A percentile compares a stretch with the other conserved stretches of the same genome.
These are phyloP conservation scores for Mustelus asterias DNA, from an alignment of 2,113 vertebrate genomes.

Conservation along the genomic window DNA sequence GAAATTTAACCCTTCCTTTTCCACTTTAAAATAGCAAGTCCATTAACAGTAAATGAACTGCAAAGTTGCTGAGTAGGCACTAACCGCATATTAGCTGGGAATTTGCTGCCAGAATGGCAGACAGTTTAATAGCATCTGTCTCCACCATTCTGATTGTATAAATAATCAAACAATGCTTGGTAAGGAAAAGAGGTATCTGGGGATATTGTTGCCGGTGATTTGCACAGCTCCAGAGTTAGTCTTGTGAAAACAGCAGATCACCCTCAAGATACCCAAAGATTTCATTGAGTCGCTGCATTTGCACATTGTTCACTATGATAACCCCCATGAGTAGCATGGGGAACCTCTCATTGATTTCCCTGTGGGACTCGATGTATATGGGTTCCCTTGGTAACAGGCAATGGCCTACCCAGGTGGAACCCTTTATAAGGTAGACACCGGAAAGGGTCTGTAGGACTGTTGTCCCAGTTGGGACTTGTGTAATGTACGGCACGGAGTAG, in stretches of 20 bases:
- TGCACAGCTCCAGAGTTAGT: neutral
- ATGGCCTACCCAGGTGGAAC: no score
- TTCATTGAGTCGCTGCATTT: neutral
- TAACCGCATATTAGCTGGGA: neutral
- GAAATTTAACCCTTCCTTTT: no score
- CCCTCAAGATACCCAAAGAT: neutral
- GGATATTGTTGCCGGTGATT: neutral
- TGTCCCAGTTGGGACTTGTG: no score
- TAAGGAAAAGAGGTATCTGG: neutral
- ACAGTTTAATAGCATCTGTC: neutral
- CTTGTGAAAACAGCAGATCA: no score
- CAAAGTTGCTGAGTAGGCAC: neutral
- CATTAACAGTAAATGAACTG: neutral
- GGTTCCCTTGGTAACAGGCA: no score
- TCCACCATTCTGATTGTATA: neutral
- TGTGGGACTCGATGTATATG: no score
- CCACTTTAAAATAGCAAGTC: neutral
- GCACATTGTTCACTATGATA: neutral
- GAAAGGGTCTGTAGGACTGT: no score
- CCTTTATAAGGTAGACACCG: no score
- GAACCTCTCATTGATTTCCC: no score
- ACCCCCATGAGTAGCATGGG: no score
- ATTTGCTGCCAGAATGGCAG: neutral
- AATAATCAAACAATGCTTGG: neutral
- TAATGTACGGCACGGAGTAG: no score